Percentiles rank a stretch among this genome's conserved stretches.
Evolutionary conservation across 2,113 vertebrate species (phyloP).

Genomic region (Glaucidium brasilianum): DNA sequence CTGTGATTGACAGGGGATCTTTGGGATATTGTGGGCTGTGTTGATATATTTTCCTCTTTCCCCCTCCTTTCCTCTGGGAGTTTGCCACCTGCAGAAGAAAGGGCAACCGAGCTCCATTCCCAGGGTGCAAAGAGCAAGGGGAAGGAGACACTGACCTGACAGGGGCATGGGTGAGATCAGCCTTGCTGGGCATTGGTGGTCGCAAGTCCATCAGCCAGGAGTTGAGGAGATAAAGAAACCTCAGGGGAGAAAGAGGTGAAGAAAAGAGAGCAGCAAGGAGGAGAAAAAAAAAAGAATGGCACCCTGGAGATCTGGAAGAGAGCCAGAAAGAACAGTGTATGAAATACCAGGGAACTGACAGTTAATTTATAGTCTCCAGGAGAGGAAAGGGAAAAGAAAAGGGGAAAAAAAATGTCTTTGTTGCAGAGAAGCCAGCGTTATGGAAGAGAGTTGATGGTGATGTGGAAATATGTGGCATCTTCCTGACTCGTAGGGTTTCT

Average conservation of each 20-base stretch:
- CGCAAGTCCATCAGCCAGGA: background rate
- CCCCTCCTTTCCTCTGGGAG: background rate
- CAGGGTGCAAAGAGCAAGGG: background rate
- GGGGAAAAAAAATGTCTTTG: background rate
- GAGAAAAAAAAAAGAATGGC: background rate
- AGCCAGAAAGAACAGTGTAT: slow-evolving; percentile 10
- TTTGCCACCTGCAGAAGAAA: background rate
- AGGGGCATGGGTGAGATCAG: background rate
- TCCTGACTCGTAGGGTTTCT: background rate
- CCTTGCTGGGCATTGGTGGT: background rate
- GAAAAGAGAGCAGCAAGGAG: background rate
- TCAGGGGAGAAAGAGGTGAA: background rate
- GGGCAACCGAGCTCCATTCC: fast-evolving
- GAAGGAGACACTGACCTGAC: background rate
- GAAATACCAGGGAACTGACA: background rate
- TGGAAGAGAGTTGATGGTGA: background rate
- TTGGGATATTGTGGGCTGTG: background rate
- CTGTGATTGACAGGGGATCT: background rate
- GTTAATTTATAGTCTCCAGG: slow-evolving; percentile 30
- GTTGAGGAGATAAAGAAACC: background rate
- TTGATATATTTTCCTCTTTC: background rate
- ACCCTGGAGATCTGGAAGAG: slow-evolving; percentile 24
- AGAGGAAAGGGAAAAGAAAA: background rate
- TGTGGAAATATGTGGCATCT: background rate
- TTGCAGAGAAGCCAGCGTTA: background rate